A percentile compares a stretch with the other conserved stretches of the same genome.
Conservation (phyloP, 2,797 vertebrate genomes). For the Tinamus major region DNA sequence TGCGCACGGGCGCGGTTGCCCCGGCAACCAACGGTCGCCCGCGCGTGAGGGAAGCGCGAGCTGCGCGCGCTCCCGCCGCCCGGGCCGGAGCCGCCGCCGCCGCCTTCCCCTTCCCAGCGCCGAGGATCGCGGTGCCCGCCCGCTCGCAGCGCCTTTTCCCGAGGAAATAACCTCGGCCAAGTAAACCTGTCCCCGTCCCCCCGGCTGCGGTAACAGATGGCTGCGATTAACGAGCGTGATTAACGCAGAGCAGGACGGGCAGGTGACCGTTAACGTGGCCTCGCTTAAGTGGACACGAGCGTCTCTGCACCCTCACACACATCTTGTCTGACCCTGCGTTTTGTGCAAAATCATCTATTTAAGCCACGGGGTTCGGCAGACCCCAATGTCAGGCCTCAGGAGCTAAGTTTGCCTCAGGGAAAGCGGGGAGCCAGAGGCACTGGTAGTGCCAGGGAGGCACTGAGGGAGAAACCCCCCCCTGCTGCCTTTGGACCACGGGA, state of each 20-base stretch:
- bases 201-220: neutral
- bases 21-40: no score
- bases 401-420: neutral
- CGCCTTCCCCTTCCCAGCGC: neutral
- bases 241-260: neutral
- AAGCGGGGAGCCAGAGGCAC: fast-evolving
- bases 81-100: no score
- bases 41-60: no score
- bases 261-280: neutral
- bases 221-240: neutral
- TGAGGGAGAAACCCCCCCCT: neutral
- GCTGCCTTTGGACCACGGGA: neutral
- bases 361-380: neutral
- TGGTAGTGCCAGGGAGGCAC: fast-evolving
- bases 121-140: neutral
- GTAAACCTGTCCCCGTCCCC: neutral
- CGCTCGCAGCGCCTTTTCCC: neutral
- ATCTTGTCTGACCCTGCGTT: fast-evolving
- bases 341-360: fast-evolving
- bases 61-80: no score
- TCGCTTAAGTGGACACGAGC: neutral
- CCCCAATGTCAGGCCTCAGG: neutral
- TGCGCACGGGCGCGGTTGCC: neutral
- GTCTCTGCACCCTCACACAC: neutral
- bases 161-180: neutral